phyloP scores from a whole-genome alignment of 2,797 vertebrate genomes.

The Australoheros facetus region DNA sequence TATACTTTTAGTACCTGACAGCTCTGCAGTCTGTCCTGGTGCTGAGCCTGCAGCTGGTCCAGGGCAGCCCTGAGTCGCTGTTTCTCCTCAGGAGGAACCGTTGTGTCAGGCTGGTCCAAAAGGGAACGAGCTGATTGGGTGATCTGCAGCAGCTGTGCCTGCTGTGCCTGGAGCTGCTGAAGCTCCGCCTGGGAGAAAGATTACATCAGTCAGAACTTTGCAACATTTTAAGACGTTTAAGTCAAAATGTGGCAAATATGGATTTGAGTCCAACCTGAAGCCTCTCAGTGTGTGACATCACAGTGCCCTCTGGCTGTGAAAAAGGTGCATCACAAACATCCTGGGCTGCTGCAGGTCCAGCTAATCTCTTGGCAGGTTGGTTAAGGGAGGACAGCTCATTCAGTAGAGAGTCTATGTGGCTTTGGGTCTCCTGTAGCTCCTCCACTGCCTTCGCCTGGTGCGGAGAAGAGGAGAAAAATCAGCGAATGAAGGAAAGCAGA shows the following conservation, averaged over 20 bases:
- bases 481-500: background rate
- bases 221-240: background rate
- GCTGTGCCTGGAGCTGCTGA: conserved; percentile 91
- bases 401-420: conserved; percentile 88
- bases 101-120: conserved; percentile 86
- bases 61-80: conserved; percentile 81
- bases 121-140: conserved; percentile 88
- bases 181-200: conserved; percentile 80
- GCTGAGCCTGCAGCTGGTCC: conserved; percentile 84
- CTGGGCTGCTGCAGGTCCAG: background rate
- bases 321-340: conserved; percentile 31
- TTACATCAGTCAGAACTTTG: background rate
- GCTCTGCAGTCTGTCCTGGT: conserved; percentile 80
- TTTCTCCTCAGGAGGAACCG: conserved; percentile 83
- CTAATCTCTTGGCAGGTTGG: conserved; percentile 32
- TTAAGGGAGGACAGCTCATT: conserved; percentile 68
- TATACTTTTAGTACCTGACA: conserved; percentile 77
- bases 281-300: conserved; percentile 83
- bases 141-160: conserved; percentile 89
- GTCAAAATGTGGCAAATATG: background rate
- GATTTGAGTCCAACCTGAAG: conserved; percentile 84
- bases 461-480: background rate
- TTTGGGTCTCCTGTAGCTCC: conserved; percentile 89
- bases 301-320: conserved; percentile 70
- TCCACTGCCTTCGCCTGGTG: conserved; percentile 90